These are phyloP conservation scores for Drosophila longiperda DNA, from an alignment of 2,888 invertebrate genomes.

Conservation along the genomic window DNA sequence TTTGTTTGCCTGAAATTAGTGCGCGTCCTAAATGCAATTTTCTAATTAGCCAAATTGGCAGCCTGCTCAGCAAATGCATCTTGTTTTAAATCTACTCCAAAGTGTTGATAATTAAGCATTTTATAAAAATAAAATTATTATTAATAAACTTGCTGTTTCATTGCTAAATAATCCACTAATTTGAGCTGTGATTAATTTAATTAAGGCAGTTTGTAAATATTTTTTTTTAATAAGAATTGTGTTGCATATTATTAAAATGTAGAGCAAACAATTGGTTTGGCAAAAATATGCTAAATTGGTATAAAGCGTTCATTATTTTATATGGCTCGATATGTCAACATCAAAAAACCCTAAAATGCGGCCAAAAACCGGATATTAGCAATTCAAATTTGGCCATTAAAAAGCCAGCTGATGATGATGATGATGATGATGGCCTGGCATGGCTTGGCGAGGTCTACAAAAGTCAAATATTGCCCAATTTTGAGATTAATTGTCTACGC, in stretches of 20 bases:
- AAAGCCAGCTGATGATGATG: slow-evolving; percentile 65
- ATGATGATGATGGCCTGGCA: slow-evolving; percentile 3
- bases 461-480: slow-evolving; percentile 82
- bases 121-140: not conserved
- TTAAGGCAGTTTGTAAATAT: slow-evolving; percentile 18
- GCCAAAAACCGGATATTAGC: slow-evolving; percentile 61
- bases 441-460: slow-evolving; percentile 64
- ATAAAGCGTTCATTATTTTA: slow-evolving; percentile 74
- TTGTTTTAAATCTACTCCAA: not conserved
- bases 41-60: slow-evolving; percentile 68
- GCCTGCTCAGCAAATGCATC: slow-evolving; percentile 5
- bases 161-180: slow-evolving; percentile 13
- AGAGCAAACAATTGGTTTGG: slow-evolving; percentile 15
- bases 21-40: slow-evolving; percentile 72
- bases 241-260: slow-evolving; percentile 42
- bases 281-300: slow-evolving; percentile 68
- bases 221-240: slow-evolving; percentile 34
- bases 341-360: slow-evolving; percentile 38
- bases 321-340: slow-evolving; percentile 79
- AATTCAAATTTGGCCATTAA: slow-evolving; percentile 81
- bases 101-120: not conserved
- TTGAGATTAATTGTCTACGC: slow-evolving; percentile 82
- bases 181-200: slow-evolving; percentile 13
- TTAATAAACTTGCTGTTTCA: not conserved
- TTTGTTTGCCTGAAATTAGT: slow-evolving; percentile 75